phyloP scores from a whole-genome alignment of 2,888 invertebrate species.

The Phalera bucephala region DNA sequence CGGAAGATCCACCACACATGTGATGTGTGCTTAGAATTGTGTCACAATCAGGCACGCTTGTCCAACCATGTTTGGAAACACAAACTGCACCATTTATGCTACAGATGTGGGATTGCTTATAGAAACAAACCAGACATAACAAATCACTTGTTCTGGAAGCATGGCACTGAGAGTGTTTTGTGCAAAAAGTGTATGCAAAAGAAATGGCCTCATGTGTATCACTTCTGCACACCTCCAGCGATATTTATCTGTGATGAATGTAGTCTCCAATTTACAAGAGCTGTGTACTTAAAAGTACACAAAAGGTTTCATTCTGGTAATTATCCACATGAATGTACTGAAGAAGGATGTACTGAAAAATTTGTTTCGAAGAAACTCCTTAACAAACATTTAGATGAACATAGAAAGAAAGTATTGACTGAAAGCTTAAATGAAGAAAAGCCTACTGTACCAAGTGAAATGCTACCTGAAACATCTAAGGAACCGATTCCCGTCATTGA shows the following conservation, averaged over 20 bases:
- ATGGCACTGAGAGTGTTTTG: constrained; percentile 93
- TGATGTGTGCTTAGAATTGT: constrained; percentile 93
- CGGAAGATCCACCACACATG: constrained; percentile 93
- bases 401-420: constrained; percentile 68
- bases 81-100: constrained; percentile 93
- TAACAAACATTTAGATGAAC: constrained; percentile 86
- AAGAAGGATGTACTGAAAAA: constrained; percentile 87
- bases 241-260: constrained; percentile 92
- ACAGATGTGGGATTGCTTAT: constrained; percentile 94
- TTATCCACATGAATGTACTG: constrained; percentile 87
- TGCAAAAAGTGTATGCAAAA: constrained; percentile 94
- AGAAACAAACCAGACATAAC: constrained; percentile 94
- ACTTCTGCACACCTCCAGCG: constrained; percentile 92
- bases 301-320: constrained; percentile 90
- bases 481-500: constrained; percentile 62
- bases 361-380: constrained; percentile 92
- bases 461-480: constrained; percentile 50
- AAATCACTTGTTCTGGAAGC: constrained; percentile 96
- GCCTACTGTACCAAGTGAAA: constrained; percentile 38
- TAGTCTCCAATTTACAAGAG: constrained; percentile 87
- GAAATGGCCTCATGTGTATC: constrained; percentile 96
- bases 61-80: constrained; percentile 96
- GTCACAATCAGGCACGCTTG: constrained; percentile 89
- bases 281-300: constrained; percentile 92
- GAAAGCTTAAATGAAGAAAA: constrained; percentile 59